These are phyloP conservation scores for Himalopsyche kuldschensis DNA, from an alignment of 2,888 invertebrate species.

Conservation along the genomic window DNA sequence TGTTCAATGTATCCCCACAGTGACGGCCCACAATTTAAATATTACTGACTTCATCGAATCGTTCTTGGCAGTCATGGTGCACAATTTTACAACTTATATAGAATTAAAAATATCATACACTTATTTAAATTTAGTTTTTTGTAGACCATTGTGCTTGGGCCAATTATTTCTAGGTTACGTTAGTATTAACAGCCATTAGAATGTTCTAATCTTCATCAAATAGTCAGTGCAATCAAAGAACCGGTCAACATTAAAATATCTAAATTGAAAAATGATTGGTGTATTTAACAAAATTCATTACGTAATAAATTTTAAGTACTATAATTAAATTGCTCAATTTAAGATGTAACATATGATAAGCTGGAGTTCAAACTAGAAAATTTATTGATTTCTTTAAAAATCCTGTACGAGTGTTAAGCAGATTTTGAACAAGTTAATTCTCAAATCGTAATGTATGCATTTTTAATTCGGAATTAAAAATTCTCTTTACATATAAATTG, in stretches of 20 bases:
- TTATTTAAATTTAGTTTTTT: not conserved
- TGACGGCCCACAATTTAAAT: too few relatives aligned
- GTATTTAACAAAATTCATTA: not conserved
- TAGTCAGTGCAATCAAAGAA: not conserved
- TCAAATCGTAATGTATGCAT: not conserved
- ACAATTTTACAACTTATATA: too few relatives aligned
- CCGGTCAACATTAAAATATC: not conserved
- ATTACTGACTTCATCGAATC: too few relatives aligned
- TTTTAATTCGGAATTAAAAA: not conserved
- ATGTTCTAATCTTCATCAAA: not conserved
- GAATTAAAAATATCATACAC: too few relatives aligned
- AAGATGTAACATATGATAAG: not conserved
- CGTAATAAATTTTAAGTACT: not conserved
- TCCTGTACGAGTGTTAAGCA: not conserved
- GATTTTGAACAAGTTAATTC: not conserved
- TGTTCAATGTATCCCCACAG: too few relatives aligned
- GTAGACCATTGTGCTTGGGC: not conserved
- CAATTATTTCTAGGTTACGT: not conserved
- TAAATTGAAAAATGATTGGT: constrained; percentile 1
- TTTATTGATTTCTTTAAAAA: not conserved
- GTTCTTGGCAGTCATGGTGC: too few relatives aligned
- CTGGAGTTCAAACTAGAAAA: not conserved
- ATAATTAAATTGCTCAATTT: not conserved
- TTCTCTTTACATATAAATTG: not conserved
- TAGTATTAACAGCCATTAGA: not conserved